Percentiles rank a stretch among this genome's conserved stretches.
Evolutionary conservation across 1,140 invertebrate genomes (phyloP).

Genomic region (Phymorhynchus buccinoides): DNA sequence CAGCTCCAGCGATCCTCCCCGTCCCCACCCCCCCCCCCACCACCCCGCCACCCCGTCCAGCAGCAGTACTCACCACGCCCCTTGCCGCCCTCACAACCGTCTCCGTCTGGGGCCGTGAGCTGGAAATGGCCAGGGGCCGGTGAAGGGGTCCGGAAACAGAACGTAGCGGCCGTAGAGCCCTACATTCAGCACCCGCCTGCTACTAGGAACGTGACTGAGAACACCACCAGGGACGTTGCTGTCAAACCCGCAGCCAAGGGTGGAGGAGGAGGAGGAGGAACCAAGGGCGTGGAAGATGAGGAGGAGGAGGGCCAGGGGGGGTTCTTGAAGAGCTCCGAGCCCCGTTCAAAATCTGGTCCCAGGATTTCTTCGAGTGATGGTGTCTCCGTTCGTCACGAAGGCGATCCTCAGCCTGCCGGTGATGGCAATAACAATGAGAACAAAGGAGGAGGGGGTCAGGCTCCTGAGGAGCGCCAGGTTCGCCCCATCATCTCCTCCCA

Average conservation of each 20-base stretch:
- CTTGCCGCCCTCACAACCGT: constrained; percentile 81
- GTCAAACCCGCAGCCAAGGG: constrained; percentile 64
- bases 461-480: constrained; percentile 36
- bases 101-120: constrained; percentile 80
- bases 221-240: too few species aligned
- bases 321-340: not conserved
- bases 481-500: constrained; percentile 35
- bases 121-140: constrained; percentile 32
- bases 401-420: too few species aligned
- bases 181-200: constrained; percentile 79
- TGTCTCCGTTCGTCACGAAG: too few species aligned
- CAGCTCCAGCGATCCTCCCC: constrained; percentile 76
- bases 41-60: constrained; percentile 75
- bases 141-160: constrained; percentile 47
- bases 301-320: not conserved
- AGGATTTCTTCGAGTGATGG: too few species aligned
- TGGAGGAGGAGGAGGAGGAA: constrained; percentile 84
- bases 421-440: constrained; percentile 38
- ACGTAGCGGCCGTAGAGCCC: constrained; percentile 89
- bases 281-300: constrained; percentile 77
- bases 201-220: constrained; percentile 67
- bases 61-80: constrained; percentile 84
- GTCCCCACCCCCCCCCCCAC: not conserved
- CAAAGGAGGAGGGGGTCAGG: not conserved
- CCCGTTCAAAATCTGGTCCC: too few species aligned